Conservation (phyloP, 2,888 invertebrate genomes). For the Mechanitis mazaeus region DNA sequence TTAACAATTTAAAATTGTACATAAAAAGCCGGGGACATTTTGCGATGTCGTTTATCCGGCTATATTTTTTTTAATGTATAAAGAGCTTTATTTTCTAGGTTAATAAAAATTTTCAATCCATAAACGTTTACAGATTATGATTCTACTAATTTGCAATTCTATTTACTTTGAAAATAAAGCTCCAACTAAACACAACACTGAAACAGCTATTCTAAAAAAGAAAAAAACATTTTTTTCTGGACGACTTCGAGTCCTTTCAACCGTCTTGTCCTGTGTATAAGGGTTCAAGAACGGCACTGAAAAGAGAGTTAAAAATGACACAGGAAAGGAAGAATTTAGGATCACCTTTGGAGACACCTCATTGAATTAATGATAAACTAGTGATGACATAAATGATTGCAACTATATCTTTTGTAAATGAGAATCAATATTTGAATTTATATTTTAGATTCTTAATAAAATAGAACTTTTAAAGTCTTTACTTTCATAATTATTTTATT, state of each 20-base stretch:
- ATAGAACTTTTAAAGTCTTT: no score
- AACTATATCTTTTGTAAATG: not conserved
- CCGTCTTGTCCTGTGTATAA: slow-evolving; percentile 67
- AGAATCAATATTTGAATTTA: not conserved
- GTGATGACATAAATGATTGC: slow-evolving; percentile 2
- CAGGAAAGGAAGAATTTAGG: slow-evolving; percentile 11
- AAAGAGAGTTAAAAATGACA: slow-evolving; percentile 31
- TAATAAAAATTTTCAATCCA: not conserved
- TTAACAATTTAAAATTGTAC: slow-evolving; percentile 19
- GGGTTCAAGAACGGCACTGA: slow-evolving; percentile 63
- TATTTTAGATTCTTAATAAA: no score
- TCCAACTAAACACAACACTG: slow-evolving; percentile 39
- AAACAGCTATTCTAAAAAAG: slow-evolving; percentile 46
- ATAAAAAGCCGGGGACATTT: slow-evolving; percentile 33
- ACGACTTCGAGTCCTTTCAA: slow-evolving; percentile 49
- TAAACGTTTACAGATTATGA: no score
- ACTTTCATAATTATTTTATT: no score
- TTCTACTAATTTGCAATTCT: not conserved
- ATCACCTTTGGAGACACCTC: slow-evolving; percentile 12
- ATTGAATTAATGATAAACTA: slow-evolving; percentile 2
- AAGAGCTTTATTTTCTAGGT: not conserved
- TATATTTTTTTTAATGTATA: slow-evolving; percentile 24
- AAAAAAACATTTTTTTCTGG: slow-evolving; percentile 39
- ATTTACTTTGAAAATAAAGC: slow-evolving; percentile 16
- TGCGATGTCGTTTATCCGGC: slow-evolving; percentile 39